Evolutionary conservation across 2,888 invertebrate genomes (phyloP).

Genomic region (Prosopocoilus inquinatus): DNA sequence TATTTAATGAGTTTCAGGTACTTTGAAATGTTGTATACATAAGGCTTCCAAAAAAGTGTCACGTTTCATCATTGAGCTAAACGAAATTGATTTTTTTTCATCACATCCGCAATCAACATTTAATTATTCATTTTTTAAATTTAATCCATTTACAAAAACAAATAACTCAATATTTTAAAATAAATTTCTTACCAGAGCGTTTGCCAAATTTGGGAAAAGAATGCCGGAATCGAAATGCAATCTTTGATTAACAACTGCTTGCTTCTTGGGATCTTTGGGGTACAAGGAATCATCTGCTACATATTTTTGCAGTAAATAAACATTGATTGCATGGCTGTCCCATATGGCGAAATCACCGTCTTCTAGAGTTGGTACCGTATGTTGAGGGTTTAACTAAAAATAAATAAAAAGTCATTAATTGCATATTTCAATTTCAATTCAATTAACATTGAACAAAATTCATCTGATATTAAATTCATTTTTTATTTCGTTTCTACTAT

Average conservation of each 20-base stretch:
- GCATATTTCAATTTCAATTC: slow-evolving; percentile 43
- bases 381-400: slow-evolving; percentile 58
- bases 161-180: slow-evolving; percentile 42
- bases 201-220: slow-evolving; percentile 51
- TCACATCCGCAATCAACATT: slow-evolving; percentile 48
- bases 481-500: too few relatives aligned
- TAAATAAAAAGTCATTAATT: slow-evolving; percentile 45
- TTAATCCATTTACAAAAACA: too few relatives aligned
- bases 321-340: slow-evolving; percentile 54
- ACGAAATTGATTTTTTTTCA: slow-evolving; percentile 39
- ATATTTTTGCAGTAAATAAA: slow-evolving; percentile 57
- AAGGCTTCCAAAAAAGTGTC: too few relatives aligned
- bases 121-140: slow-evolving; percentile 33
- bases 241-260: slow-evolving; percentile 57
- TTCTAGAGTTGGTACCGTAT: slow-evolving; percentile 58
- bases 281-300: slow-evolving; percentile 55
- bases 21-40: too few relatives aligned
- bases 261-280: slow-evolving; percentile 53
- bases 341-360: slow-evolving; percentile 54
- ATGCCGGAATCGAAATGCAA: slow-evolving; percentile 55
- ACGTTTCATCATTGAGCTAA: too few relatives aligned
- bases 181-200: slow-evolving; percentile 49
- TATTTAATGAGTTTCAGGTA: too few relatives aligned
- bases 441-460: too few relatives aligned
- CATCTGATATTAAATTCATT: too few relatives aligned